Evolutionary conservation across 1,140 invertebrate species (phyloP), one percentile per base, ranked within the genome.

Genomic region (Temnothorax nylanderi): DNA sequence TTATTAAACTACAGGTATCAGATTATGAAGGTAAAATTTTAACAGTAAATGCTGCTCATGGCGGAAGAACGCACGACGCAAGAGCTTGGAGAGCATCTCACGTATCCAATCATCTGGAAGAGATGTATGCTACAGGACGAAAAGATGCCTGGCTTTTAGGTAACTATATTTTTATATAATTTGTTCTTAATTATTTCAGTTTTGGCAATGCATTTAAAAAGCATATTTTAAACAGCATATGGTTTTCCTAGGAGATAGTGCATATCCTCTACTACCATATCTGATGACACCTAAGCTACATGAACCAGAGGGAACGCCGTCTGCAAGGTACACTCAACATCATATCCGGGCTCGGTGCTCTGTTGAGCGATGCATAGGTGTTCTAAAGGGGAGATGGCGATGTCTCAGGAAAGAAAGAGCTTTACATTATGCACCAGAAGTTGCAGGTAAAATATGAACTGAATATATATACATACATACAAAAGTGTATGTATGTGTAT

Each of bases 351-450:
- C 51, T 41, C 71, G 51, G 0, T 74, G 3, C 11, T 56, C 3
- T 56, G 44, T 56, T 1, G 71, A 74, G 37, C 26, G 71, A 41
- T 37, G 32, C 5, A 56, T 74, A 37, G 71, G 51, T 10, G 51
- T 74, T 0, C 56, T 74, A 41, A 74, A 74, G 18, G 71, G 51
- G 7, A 56, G 71, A 10, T 74, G 71, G 51, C 49, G 51, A 56
- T 74, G 51, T 3, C 71, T 74, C 0, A 72, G 26, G 16, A 72
- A 72, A 72, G 26, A 54, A 34, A 54, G 47, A 72, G 47, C 13
- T 16, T 26, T 72, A 1, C 69, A 72, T 54, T 72, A 72, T 34
- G 7, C 47, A 34, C 47, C 69, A 72, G 69, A 72, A 54, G 21
- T 72, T 72, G 47, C 69, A 51, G 69, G 47, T 72, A 41, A 41